phyloP scores from a whole-genome alignment of 2,113 vertebrate species.

The Cryptoleucopteryx plumbea region DNA sequence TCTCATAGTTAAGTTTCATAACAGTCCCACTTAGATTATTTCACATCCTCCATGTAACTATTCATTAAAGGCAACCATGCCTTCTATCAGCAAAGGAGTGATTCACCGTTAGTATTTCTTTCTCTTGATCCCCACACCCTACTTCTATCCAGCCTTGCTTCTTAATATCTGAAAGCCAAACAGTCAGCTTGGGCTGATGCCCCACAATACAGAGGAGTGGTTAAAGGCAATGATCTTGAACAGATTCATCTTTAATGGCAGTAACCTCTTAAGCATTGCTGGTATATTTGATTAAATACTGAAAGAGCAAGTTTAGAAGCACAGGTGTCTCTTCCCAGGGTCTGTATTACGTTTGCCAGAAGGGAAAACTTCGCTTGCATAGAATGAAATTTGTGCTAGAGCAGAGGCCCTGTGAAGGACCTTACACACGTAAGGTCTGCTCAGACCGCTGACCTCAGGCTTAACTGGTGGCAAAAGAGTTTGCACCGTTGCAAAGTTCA shows the following conservation, averaged over 20 bases:
- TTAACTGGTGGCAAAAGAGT: neutral
- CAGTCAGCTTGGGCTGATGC: neutral
- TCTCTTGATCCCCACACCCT: neutral
- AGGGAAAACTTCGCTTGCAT: neutral
- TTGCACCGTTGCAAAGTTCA: neutral
- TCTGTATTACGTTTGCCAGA: neutral
- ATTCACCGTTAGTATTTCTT: neutral
- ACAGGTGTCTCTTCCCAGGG: neutral
- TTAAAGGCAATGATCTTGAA: neutral
- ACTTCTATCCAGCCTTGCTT: neutral
- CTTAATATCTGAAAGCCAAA: neutral
- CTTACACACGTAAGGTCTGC: neutral
- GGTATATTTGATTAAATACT: neutral
- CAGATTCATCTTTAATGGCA: neutral
- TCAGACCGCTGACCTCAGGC: neutral
- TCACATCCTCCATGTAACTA: neutral
- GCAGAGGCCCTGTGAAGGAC: neutral
- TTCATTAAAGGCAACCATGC: neutral
- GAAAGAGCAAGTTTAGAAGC: neutral
- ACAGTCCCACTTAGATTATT: slow-evolving; percentile 14
- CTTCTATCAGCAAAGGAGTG: neutral
- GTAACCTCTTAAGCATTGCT: neutral
- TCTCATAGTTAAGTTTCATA: slow-evolving; percentile 29
- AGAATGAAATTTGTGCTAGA: neutral
- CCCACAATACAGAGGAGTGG: neutral